Evolutionary conservation across 1,140 invertebrate species (phyloP).

Genomic region (Drosophila auraria): DNA sequence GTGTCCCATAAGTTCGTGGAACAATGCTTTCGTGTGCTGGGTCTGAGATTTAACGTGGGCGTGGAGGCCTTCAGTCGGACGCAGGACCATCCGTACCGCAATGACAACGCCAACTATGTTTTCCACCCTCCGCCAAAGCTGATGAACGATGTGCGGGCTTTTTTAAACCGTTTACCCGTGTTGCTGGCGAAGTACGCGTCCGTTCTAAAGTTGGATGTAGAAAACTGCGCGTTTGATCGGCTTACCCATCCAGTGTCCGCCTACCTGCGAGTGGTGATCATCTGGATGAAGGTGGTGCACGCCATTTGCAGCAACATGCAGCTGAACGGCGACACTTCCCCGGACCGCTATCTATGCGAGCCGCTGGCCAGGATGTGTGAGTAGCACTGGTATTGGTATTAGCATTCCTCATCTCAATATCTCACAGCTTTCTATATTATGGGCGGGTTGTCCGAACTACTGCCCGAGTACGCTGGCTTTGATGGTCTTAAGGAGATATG

Average conservation of each 20-base stretch:
- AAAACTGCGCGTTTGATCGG: conserved; percentile 10
- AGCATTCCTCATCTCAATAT: neutral
- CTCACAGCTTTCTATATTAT: conserved; percentile 43
- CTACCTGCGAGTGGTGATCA: conserved; percentile 39
- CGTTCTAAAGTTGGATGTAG: neutral
- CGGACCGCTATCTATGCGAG: conserved; percentile 44
- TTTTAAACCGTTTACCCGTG: conserved; percentile 30
- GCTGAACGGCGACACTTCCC: neutral
- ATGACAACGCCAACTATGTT: conserved; percentile 54
- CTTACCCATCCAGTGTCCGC: conserved; percentile 45
- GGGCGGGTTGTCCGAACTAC: conserved; percentile 36
- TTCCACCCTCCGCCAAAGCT: conserved; percentile 31
- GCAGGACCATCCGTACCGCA: conserved; percentile 42
- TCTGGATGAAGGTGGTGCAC: conserved; percentile 45
- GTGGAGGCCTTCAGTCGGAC: conserved; percentile 28
- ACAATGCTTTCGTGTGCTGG: conserved; percentile 56
- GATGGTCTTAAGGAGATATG: conserved; percentile 38
- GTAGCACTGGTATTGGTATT: neutral
- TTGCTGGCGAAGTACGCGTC: conserved; percentile 7
- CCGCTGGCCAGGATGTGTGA: conserved; percentile 59
- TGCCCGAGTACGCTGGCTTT: conserved; percentile 18
- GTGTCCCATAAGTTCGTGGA: conserved; percentile 57
- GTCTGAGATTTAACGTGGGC: conserved; percentile 46
- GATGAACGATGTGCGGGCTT: conserved; percentile 36
- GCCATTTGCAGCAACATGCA: conserved; percentile 21